phyloP scores from a whole-genome alignment of 2,888 invertebrate species.

The Chymomyza fuscimana region DNA sequence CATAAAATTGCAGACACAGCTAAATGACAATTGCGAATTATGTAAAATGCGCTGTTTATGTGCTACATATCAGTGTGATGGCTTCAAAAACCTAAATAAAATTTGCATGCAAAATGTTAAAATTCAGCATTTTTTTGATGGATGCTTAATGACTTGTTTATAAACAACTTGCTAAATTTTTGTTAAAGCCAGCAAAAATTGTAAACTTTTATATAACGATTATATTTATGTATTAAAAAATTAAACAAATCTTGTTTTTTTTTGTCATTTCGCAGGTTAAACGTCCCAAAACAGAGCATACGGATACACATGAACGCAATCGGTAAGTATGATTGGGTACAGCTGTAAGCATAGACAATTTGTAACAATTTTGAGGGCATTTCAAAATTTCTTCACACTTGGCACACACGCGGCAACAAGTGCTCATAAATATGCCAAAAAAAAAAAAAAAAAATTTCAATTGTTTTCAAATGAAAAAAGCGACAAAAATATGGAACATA shows the following conservation, averaged over 20 bases:
- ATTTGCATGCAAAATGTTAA: constrained; percentile 15
- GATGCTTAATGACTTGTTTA: constrained; percentile 47
- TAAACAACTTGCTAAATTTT: constrained; percentile 52
- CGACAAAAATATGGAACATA: background rate
- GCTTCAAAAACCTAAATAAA: constrained; percentile 19
- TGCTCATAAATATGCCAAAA: constrained; percentile 40
- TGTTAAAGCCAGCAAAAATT: background rate
- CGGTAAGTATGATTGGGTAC: background rate
- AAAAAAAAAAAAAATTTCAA: constrained; percentile 34
- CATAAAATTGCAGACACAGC: constrained; percentile 43
- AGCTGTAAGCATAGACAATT: constrained; percentile 52
- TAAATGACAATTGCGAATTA: constrained; percentile 54
- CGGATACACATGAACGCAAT: constrained; percentile 83
- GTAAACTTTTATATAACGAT: constrained; percentile 31
- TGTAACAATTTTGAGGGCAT: constrained; percentile 34
- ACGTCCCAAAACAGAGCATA: constrained; percentile 85
- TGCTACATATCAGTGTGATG: background rate
- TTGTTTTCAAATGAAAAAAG: constrained; percentile 40
- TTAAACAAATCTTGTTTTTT: constrained; percentile 19
- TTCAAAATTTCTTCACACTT: constrained; percentile 50
- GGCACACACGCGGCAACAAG: constrained; percentile 36
- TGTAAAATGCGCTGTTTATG: constrained; percentile 65
- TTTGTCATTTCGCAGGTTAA: constrained; percentile 84
- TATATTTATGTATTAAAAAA: constrained; percentile 8
- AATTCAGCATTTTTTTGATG: constrained; percentile 33